phyloP scores from a whole-genome alignment of 2,888 invertebrate species.

The Aleiodes testaceus region DNA sequence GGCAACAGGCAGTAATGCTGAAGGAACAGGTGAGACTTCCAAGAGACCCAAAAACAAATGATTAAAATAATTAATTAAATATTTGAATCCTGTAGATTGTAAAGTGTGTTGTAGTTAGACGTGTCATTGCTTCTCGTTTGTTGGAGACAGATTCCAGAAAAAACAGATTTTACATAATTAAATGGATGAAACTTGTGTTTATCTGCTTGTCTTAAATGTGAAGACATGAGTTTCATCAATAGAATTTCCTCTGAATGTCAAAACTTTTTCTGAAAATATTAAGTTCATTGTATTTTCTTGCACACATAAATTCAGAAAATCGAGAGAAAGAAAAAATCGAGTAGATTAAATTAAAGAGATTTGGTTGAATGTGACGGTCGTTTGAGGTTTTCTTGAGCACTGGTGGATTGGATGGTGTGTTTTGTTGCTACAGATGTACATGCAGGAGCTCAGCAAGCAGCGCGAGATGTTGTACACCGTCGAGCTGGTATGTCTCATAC shows the following conservation, averaged over 20 bases:
- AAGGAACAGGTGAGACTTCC: conserved; percentile 88
- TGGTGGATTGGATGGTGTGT: conserved; percentile 71
- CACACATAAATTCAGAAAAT: background rate
- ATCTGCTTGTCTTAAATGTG: too few species aligned
- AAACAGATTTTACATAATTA: too few species aligned
- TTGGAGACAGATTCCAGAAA: conserved; percentile 22
- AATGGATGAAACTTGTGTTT: too few species aligned
- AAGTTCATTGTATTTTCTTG: too few species aligned
- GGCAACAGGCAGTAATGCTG: conserved; percentile 89
- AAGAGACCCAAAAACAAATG: background rate
- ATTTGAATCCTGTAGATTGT: conserved; percentile 49
- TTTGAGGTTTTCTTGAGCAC: conserved; percentile 68
- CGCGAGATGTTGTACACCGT: conserved; percentile 88
- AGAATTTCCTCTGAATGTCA: too few species aligned
- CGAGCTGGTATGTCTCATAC: conserved; percentile 83
- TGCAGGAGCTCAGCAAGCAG: conserved; percentile 92
- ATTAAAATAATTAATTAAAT: conserved; percentile 31
- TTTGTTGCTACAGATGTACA: conserved; percentile 84
- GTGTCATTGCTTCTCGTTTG: conserved; percentile 54
- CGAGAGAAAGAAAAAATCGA: background rate
- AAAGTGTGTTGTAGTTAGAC: conserved; percentile 61
- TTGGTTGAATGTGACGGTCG: conserved; percentile 26
- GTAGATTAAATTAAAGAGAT: conserved; percentile 50
- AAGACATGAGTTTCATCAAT: too few species aligned
- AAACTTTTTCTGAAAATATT: too few species aligned